A percentile compares a stretch with the other conserved stretches of the same genome.
phyloP scores from a whole-genome alignment of 2,797 vertebrate genomes.

The Brachyrhaphis roseni region DNA sequence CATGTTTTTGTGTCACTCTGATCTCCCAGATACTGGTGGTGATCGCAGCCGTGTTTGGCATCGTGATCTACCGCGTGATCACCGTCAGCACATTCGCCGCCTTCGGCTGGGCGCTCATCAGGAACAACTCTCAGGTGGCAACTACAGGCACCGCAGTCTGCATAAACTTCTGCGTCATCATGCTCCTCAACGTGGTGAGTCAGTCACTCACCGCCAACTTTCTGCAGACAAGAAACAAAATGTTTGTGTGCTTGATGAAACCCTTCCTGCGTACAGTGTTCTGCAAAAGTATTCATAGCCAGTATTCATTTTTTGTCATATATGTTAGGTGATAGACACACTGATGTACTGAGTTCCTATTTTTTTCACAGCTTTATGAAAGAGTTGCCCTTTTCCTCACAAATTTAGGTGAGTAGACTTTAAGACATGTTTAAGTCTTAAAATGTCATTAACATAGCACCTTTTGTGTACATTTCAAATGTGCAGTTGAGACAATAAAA shows the following conservation, averaged over 20 bases:
- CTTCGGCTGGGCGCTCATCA: conserved; percentile 94
- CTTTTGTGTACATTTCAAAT: too few species aligned
- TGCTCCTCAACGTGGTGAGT: conserved; percentile 94
- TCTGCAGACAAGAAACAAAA: not conserved
- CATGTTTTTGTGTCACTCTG: not conserved
- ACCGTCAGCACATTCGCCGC: conserved; percentile 95
- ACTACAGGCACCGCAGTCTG: conserved; percentile 93
- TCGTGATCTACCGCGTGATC: conserved; percentile 94
- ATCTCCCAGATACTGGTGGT: conserved; percentile 89
- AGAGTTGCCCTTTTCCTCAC: conserved; percentile 93
- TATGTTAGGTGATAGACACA: not conserved
- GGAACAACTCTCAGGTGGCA: conserved; percentile 95
- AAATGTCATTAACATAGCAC: not conserved
- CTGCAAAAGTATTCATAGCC: not conserved
- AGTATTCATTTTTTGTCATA: not conserved
- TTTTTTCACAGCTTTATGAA: conserved; percentile 89
- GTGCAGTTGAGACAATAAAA: too few species aligned
- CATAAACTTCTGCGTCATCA: conserved; percentile 96
- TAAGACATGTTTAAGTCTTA: not conserved
- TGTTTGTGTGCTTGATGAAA: not conserved
- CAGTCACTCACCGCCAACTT: not conserved
- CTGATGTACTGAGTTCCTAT: not conserved
- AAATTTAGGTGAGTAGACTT: conserved; percentile 89
- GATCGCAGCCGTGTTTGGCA: conserved; percentile 93
- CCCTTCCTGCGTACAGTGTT: not conserved